Evolutionary conservation across 1,140 invertebrate species (phyloP), one percentile per base, ranked within the genome.

Genomic region (Wiebesia pumilae): DNA sequence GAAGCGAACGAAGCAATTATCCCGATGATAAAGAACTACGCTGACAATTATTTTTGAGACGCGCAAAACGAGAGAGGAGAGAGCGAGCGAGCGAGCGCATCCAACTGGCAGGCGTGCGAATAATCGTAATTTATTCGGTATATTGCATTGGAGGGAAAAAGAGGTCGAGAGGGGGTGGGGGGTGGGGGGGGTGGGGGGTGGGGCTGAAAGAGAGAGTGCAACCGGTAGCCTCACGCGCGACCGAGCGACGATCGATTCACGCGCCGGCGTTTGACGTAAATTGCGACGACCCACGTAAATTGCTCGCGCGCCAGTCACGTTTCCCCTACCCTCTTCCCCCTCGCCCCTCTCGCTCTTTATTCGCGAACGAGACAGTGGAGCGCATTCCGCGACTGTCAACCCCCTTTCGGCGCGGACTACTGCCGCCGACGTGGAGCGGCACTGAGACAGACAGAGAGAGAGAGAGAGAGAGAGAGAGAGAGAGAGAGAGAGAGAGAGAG

Each of bases 261-360:
- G 91, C 91, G 90, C 90, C 90, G 90, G 88, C 88, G 89, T 90
- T 92, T 92, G 92, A 93, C 92, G 91, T 92, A 92, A 92, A 93
- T 92, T 92, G 91, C 91, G 89, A 91, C 89, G 90, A 90, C 87
- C 88, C 89, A 88, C 88, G 88, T 89, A 89, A 89, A 89, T 89
- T 89, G 87, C 84, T 90, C 88, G 88, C 88, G 87, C 90, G 91
- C 90, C 90, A 90, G 90, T 92, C 91, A 92, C 91, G 90, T 91
- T 80, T 65, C 6, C 78, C 47, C 19, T 82, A 27, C 21, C 19
- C 43, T 54, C 21, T 30, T 27, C 2, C 4, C 58, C 19, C 19
- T 75, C 24, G 27, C 24, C 30, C 47, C 16, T 10, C 54, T 84
- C 51, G 38, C 54, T 78, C 77, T 38, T 85, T 85, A 71, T 54